These are phyloP conservation scores for Trogon surrucura DNA, from an alignment of 2,113 vertebrate species.

Conservation along the genomic window DNA sequence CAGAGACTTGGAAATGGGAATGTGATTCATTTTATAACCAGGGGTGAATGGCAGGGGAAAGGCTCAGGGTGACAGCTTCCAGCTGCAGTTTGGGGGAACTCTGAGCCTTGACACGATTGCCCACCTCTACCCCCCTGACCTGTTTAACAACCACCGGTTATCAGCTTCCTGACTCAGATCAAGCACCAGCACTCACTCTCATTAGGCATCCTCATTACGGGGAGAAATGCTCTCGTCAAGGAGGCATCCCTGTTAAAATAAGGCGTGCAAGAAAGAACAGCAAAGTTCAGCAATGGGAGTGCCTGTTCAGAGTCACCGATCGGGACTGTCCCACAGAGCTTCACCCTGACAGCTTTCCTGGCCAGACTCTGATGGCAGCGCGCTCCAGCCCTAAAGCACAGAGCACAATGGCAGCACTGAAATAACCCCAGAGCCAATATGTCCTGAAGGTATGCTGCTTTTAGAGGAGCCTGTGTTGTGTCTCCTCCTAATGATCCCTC, in stretches of 20 bases:
- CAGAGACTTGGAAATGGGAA: not conserved
- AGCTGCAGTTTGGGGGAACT: not conserved
- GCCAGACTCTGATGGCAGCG: not conserved
- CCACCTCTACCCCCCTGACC: not conserved
- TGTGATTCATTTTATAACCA: not conserved
- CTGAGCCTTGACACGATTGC: not conserved
- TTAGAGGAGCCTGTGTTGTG: not conserved
- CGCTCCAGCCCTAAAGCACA: not conserved
- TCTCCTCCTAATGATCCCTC: not conserved
- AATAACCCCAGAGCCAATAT: not conserved
- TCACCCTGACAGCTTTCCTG: not conserved
- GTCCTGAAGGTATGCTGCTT: slow-evolving; percentile 4
- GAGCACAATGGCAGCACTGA: not conserved
- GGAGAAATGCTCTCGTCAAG: rapidly evolving
- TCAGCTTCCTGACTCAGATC: not conserved
- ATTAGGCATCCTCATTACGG: not conserved
- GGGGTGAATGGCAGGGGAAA: not conserved
- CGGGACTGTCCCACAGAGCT: not conserved
- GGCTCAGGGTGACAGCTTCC: not conserved
- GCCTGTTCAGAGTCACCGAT: not conserved
- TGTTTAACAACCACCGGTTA: not conserved
- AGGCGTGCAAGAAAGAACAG: rapidly evolving
- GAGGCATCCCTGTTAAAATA: not conserved
- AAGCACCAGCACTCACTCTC: not conserved
- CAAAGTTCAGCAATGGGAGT: not conserved